Evolutionary conservation across 2,113 vertebrate species (phyloP), one percentile per base, ranked within the genome.

Genomic region (Lepisosteus oculatus): DNA sequence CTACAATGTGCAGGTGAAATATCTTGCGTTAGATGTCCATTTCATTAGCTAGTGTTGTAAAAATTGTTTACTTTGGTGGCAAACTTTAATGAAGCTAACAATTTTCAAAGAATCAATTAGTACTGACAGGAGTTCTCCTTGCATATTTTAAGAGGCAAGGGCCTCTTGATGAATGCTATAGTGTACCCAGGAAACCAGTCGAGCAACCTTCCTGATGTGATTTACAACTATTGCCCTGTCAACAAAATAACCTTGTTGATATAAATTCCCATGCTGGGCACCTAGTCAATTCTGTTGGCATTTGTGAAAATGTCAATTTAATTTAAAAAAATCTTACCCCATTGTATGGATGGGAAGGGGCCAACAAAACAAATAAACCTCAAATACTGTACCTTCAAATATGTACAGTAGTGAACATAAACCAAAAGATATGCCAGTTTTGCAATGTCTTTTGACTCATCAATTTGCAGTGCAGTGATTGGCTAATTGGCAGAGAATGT

Each of bases 11-110:
- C 15, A 85, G 75, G 77, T 83, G 78, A 74, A 80, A 77, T 29
- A 79, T 76, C 77, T 29, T 29, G 29, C 1, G 29, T 29, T 29
- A 29, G 29, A 29, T 29, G 29, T 29, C 84, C 83, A 85, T 86
- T 78, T 86, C 80, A 70, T 86, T 81, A 77, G 80, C 82, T 65
- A 82, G 78, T 74, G 81, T 72, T 81, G 84, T 81, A 68, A 86
- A 76, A 47, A 83, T 70, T 72, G 73, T 79, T 51, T 84, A 85
- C 41, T 80, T 81, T 77, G 82, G 77, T 68, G 76, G 70, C 67
- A 67, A 78, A 79, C 72, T 81, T 86, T 82, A 78, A 87, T 83
- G 61, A 81, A 84, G 75, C 75, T 87, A 54, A 85, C 79, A 57
- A 83, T 76, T 51, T 82, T 80, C 56, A 83, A 80, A 41, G 82